Evolutionary conservation across 2,888 invertebrate species (phyloP), one percentile per base, ranked within the genome.

Genomic region (Choreutis nemorana): DNA sequence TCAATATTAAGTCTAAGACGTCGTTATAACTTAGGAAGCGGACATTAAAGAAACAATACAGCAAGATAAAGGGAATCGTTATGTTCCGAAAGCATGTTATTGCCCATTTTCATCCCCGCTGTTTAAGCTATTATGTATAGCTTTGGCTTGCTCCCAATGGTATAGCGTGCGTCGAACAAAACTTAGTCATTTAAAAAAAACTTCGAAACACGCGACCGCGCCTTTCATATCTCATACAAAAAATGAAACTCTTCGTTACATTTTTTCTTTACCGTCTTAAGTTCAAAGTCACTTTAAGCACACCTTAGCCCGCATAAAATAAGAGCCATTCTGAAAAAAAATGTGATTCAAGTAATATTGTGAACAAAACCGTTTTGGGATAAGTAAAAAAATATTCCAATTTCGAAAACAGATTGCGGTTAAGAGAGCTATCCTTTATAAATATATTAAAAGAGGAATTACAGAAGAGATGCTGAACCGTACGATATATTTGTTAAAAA

Each of bases 361-460:
- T n/a, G n/a, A n/a, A n/a, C n/a, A n/a, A n/a, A n/a, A n/a, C n/a
- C n/a, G n/a, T n/a, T 40, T 35, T 34, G 44, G 48, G 48, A 50
- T 54, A 50, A 50, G 53, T 50, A 53, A 55, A 58, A 59, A 61
- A 58, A 59, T 55, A 55, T 55, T 55, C 55, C 59, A 57, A 59
- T 59, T 56, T 60, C 48, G 53, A 47, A 53, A 59, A 60, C 56
- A 57, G 56, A 61, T 59, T 60, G 57, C 49, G 48, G 50, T 39
- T 31, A 33, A 37, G 44, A 45, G 39, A 37, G 44, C 49, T 44
- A 57, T 56, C 51, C 55, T 52, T 57, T 59, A 60, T 61, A 63
- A 60, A 63, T 60, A 57, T 58, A 62, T 62, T 61, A 59, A 61
- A 60, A 51, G 48, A 47, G 54, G 45, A 57, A 59, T 61, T 59